These are phyloP conservation scores for Druon quercuslanigerum DNA, from an alignment of 1,140 invertebrate species.

Conservation along the genomic window DNA sequence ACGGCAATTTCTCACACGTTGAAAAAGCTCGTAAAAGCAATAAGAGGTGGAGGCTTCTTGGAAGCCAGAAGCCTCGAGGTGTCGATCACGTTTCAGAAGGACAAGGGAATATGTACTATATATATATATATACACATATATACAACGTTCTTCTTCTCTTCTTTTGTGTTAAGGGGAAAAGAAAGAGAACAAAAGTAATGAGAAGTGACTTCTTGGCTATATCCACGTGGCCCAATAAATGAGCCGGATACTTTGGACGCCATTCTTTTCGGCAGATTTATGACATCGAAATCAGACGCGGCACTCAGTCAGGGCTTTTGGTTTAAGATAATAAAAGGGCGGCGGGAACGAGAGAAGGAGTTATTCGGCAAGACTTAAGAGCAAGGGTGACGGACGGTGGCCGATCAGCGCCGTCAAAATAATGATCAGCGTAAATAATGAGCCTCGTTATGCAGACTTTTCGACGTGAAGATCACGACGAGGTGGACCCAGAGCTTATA, in stretches of 20 bases:
- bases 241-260: conserved; percentile 39
- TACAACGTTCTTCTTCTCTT: conserved; percentile 38
- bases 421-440: conserved; percentile 72
- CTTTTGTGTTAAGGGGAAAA: conserved; percentile 3
- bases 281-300: conserved; percentile 50
- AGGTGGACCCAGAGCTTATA: conserved; percentile 35
- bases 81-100: conserved; percentile 3
- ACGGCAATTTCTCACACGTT: conserved; percentile 28
- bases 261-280: conserved; percentile 60
- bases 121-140: conserved; percentile 13
- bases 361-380: conserved; percentile 37
- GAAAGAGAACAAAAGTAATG: background rate
- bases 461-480: conserved; percentile 31
- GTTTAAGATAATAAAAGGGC: conserved; percentile 49
- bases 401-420: conserved; percentile 72
- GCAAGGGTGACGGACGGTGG: conserved; percentile 68
- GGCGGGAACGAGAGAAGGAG: conserved; percentile 24
- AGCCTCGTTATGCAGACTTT: conserved; percentile 63
- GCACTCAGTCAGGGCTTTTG: conserved; percentile 46
- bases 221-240: conserved; percentile 58
- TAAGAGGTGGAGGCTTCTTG: conserved; percentile 18
- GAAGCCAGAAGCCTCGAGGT: conserved; percentile 29
- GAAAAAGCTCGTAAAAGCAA: conserved; percentile 30
- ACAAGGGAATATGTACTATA: conserved; percentile 6
- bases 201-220: conserved; percentile 39